phyloP scores from a whole-genome alignment of 30 jellyfish, hydroid and myxozoan genomes.

The Chironex yamaguchii region DNA sequence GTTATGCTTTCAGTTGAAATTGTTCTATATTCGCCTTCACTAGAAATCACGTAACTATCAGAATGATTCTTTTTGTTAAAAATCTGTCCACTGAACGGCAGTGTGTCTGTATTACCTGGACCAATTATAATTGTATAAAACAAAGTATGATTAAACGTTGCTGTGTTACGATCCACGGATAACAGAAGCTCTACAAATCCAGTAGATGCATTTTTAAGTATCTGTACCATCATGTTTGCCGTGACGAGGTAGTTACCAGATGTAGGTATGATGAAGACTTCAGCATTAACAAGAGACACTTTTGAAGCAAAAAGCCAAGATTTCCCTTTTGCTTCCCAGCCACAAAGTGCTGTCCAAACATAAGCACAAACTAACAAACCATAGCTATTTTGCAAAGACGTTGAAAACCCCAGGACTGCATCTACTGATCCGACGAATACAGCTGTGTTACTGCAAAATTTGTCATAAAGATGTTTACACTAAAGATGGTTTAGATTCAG shows the following conservation, averaged over 20 bases:
- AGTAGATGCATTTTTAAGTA: conserved; percentile 38
- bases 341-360: conserved; percentile 24
- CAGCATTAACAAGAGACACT: conserved; percentile 58
- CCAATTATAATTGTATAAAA: background rate
- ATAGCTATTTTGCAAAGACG: conserved; percentile 43
- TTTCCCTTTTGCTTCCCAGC: conserved; percentile 87
- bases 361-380: background rate
- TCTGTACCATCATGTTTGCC: conserved; percentile 60
- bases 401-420: conserved; percentile 77
- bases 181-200: conserved; percentile 36
- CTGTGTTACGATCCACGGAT: conserved; percentile 21
- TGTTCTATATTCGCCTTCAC: too few relatives aligned
- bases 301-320: conserved; percentile 84
- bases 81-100: conserved; percentile 69
- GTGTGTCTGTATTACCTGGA: conserved; percentile 40
- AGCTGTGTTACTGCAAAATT: conserved; percentile 65
- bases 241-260: conserved; percentile 80
- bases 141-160: conserved; percentile 51
- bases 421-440: conserved; percentile 63
- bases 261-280: conserved; percentile 63
- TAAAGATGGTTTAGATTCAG: too few relatives aligned
- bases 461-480: too few relatives aligned
- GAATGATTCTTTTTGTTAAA: too few relatives aligned
- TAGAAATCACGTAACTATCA: too few relatives aligned
- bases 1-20: too few relatives aligned